A percentile compares a stretch with the other conserved stretches of the same genome.
Evolutionary conservation across 2,113 vertebrate species (phyloP).

Genomic region (Hippocampus guttulatus): DNA sequence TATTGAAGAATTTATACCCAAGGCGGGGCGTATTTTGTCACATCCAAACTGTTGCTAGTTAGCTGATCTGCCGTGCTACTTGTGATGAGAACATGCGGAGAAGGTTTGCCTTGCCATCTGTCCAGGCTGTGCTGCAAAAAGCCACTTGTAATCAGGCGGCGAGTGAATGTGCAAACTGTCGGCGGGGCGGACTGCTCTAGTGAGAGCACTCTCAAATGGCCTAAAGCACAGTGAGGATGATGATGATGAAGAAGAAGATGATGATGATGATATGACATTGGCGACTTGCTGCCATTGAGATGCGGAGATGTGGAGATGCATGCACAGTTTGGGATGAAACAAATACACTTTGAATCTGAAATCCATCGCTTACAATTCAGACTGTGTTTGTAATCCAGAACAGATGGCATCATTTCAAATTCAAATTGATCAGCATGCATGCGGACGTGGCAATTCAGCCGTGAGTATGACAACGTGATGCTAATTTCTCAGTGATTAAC

Average conservation of each 20-base stretch:
- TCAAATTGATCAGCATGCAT: neutral
- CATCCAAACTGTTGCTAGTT: neutral
- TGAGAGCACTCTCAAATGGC: conserved; percentile 36
- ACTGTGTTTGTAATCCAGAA: neutral
- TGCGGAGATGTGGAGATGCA: neutral
- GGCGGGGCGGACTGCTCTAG: conserved; percentile 31
- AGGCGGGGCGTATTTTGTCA: neutral
- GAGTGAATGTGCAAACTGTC: conserved; percentile 30
- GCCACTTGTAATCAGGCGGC: conserved; percentile 50
- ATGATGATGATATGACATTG: conserved; percentile 1
- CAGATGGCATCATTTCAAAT: neutral
- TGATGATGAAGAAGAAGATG: neutral
- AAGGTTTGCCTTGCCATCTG: conserved; percentile 47
- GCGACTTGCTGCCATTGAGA: neutral
- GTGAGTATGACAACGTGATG: neutral
- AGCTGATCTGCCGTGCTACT: neutral
- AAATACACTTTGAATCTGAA: neutral
- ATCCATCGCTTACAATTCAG: neutral
- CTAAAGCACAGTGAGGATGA: conserved; percentile 20
- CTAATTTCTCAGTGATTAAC: neutral
- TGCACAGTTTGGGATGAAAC: neutral
- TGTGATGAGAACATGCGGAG: conserved; percentile 14
- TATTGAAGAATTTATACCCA: neutral
- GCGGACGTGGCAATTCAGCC: neutral
- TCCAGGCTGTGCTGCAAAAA: conserved; percentile 51